These are phyloP conservation scores for Pharmacophagus antenor DNA, from an alignment of 2,888 invertebrate species.

Conservation along the genomic window DNA sequence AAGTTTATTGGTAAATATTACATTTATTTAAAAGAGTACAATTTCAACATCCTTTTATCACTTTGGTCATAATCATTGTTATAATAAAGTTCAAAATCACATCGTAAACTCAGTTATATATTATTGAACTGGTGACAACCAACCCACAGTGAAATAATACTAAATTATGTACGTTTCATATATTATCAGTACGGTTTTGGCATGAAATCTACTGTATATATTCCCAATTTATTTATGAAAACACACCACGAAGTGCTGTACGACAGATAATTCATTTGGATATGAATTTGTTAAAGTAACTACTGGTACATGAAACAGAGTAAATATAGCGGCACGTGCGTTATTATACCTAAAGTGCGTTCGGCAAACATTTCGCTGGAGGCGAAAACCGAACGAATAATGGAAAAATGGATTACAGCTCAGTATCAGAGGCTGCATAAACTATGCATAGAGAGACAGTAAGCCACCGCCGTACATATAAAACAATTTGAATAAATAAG, in stretches of 20 bases:
- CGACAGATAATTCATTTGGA: conserved; percentile 20
- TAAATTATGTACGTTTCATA: neutral
- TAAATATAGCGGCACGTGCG: conserved; percentile 13
- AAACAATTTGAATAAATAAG: conserved; percentile 57
- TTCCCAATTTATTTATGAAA: conserved; percentile 18
- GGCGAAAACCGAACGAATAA: conserved; percentile 28
- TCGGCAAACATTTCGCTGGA: conserved; percentile 26
- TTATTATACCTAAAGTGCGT: conserved; percentile 12
- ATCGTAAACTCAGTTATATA: too few species aligned
- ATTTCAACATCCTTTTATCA: too few species aligned
- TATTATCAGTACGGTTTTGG: neutral
- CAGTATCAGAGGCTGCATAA: conserved; percentile 35
- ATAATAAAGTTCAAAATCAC: too few species aligned
- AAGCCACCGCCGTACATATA: conserved; percentile 36
- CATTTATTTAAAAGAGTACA: too few species aligned
- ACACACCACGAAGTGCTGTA: conserved; percentile 1
- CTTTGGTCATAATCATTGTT: too few species aligned
- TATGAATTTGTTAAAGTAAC: conserved; percentile 29
- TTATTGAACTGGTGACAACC: too few species aligned
- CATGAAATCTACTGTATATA: neutral
- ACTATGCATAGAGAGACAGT: conserved; percentile 38
- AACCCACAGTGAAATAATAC: too few species aligned
- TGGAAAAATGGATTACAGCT: conserved; percentile 34
- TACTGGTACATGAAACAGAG: conserved; percentile 12
- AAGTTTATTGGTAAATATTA: too few species aligned